phyloP scores from a whole-genome alignment of 2,797 vertebrate genomes.

The Acanthornis magna region DNA sequence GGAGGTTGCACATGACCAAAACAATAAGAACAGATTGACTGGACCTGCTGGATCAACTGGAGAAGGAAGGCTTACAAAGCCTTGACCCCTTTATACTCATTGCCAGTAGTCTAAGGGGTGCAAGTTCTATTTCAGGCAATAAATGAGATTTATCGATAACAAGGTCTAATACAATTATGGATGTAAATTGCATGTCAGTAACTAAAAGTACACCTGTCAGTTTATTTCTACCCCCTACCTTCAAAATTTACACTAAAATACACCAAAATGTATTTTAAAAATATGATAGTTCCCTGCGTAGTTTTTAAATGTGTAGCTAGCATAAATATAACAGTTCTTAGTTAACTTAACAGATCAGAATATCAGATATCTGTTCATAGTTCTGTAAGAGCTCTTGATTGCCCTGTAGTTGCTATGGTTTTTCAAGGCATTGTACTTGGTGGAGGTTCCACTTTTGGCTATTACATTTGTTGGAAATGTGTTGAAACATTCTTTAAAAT shows the following conservation, averaged over 20 bases:
- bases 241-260: background rate
- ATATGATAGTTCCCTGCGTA: background rate
- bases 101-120: background rate
- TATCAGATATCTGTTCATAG: background rate
- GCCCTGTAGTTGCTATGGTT: background rate
- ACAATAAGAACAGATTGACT: background rate
- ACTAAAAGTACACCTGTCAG: background rate
- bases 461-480: background rate
- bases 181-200: background rate
- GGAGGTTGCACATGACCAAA: background rate
- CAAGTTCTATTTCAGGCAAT: background rate
- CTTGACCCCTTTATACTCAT: fast-evolving
- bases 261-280: background rate
- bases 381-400: background rate
- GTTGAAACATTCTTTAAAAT: background rate
- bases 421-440: background rate
- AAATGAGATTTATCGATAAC: background rate
- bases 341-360: background rate
- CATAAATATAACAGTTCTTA: background rate
- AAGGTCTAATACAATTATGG: background rate
- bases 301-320: background rate
- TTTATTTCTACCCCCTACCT: background rate
- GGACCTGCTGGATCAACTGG: background rate
- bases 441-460: background rate
- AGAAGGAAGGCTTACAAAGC: background rate